phyloP scores from a whole-genome alignment of 2,797 vertebrate species.

The Alosa sapidissima region DNA sequence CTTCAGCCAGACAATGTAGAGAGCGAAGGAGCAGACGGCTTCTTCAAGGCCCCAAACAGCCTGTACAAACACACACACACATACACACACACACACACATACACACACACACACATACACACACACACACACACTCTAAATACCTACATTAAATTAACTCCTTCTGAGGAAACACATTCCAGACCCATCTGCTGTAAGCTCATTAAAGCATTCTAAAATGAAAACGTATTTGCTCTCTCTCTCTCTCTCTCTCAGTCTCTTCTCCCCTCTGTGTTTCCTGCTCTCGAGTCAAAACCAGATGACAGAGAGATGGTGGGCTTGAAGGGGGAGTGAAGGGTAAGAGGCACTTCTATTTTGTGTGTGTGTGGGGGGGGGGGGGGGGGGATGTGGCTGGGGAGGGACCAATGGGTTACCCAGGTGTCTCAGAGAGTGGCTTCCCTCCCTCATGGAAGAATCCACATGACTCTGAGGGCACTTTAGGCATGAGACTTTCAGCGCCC shows the following conservation, averaged over 20 bases:
- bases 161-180: background rate
- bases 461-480: background rate
- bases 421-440: background rate
- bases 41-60: background rate
- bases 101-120: background rate
- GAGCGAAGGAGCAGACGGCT: background rate
- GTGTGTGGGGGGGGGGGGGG: background rate
- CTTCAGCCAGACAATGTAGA: background rate
- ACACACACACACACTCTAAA: background rate
- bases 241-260: background rate
- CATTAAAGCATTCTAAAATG: background rate
- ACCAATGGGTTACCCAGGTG: background rate
- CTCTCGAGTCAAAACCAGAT: background rate
- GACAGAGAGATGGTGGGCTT: background rate
- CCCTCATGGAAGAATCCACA: background rate
- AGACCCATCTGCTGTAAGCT: background rate
- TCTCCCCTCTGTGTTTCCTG: background rate
- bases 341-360: background rate
- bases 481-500: background rate
- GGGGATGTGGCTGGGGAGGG: too few species aligned
- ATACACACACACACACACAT: background rate
- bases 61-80: background rate
- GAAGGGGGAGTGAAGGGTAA: background rate
- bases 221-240: background rate
- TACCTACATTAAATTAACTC: slow-evolving; percentile 15